These are phyloP conservation scores for Rhizomys pruinosus DNA, from an alignment of 2,113 vertebrate species.

Conservation along the genomic window DNA sequence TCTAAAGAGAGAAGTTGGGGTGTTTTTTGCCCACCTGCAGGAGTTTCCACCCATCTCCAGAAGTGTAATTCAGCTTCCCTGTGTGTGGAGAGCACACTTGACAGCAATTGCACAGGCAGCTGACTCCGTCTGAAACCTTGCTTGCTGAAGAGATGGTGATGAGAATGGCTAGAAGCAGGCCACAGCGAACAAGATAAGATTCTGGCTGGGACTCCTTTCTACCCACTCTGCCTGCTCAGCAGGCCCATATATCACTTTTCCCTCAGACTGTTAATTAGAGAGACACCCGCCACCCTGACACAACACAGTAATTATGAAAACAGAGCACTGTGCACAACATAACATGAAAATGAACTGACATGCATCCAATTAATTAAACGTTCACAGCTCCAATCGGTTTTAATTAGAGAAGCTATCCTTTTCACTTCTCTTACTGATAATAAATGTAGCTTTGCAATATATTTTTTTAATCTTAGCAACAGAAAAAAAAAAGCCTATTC, in stretches of 20 bases:
- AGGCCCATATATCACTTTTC: slow-evolving; percentile 75
- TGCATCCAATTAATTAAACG: slow-evolving; percentile 79
- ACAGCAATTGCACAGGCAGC: slow-evolving; percentile 52
- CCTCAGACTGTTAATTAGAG: slow-evolving; percentile 83
- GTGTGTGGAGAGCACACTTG: slow-evolving; percentile 39
- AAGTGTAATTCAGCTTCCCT: not conserved
- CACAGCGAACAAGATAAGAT: slow-evolving; percentile 72
- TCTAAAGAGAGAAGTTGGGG: not conserved
- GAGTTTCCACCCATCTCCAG: not conserved
- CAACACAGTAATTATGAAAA: slow-evolving; percentile 80
- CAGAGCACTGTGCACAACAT: slow-evolving; percentile 67
- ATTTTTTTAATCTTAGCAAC: slow-evolving; percentile 76
- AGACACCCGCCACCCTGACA: slow-evolving; percentile 74
- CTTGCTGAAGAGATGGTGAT: slow-evolving; percentile 73
- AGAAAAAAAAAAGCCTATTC: not conserved
- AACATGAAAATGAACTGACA: slow-evolving; percentile 83
- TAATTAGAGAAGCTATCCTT: slow-evolving; percentile 81
- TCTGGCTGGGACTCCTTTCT: slow-evolving; percentile 61
- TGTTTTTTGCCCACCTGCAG: not conserved
- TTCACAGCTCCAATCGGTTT: slow-evolving; percentile 80
- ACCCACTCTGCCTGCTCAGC: slow-evolving; percentile 69
- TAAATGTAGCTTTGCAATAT: slow-evolving; percentile 77
- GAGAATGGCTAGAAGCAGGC: slow-evolving; percentile 73
- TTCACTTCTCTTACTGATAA: slow-evolving; percentile 66
- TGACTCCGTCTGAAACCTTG: not conserved